Evolutionary conservation across 2,113 vertebrate genomes (phyloP).

Genomic region (Azemiops feae): DNA sequence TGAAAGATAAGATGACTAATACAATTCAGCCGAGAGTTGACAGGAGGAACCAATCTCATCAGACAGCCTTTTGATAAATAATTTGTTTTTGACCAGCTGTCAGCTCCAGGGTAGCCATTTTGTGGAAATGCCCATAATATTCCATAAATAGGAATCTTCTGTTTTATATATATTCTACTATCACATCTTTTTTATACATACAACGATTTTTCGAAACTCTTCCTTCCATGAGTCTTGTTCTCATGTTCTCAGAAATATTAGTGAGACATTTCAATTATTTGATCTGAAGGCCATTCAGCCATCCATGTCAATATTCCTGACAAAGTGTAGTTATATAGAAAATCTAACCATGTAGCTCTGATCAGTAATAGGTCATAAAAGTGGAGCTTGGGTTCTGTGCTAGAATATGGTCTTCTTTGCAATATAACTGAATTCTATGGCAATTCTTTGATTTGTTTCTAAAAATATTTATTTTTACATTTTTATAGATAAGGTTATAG

Average conservation of each 20-base stretch:
- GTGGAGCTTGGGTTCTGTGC: background rate
- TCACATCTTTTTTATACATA: background rate
- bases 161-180: background rate
- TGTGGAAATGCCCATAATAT: background rate
- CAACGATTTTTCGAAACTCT: background rate
- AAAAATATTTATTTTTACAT: background rate
- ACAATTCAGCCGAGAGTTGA: background rate
- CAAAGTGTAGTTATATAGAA: background rate
- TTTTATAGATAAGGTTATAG: background rate
- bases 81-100: background rate
- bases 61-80: background rate
- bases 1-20: background rate
- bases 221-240: too few relatives aligned
- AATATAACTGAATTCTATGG: background rate
- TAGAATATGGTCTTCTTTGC: slow-evolving; percentile 5
- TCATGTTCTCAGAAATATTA: too few relatives aligned
- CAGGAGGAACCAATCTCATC: background rate
- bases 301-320: background rate
- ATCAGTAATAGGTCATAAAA: background rate
- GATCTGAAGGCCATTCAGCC: background rate
- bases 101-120: background rate
- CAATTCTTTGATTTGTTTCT: background rate
- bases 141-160: too few relatives aligned
- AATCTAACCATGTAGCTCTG: background rate
- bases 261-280: background rate